phyloP scores from a whole-genome alignment of 2,797 vertebrate genomes.

The Silurus lanzhouensis region DNA sequence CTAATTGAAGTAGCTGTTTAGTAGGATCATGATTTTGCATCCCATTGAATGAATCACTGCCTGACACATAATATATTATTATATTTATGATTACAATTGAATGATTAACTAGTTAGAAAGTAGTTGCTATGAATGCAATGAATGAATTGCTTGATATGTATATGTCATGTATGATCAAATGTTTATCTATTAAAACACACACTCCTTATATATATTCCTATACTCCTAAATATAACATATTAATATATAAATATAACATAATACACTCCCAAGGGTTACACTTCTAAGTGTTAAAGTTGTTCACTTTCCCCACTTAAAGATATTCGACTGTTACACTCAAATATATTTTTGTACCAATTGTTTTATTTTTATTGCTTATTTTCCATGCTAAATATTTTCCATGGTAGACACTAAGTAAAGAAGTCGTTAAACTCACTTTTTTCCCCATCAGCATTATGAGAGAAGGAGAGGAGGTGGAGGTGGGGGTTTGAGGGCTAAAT shows the following conservation, averaged over 20 bases:
- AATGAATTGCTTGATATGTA: no score
- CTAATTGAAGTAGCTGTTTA: no score
- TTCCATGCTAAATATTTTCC: constrained; percentile 21
- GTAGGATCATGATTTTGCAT: no score
- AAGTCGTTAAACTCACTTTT: constrained; percentile 4
- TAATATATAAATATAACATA: no score
- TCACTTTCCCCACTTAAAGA: neutral
- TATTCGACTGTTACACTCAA: neutral
- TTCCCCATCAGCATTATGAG: neutral
- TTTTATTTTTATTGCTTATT: constrained; percentile 2
- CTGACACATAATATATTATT: no score
- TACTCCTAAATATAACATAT: no score
- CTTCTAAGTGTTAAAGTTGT: neutral
- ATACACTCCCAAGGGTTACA: no score
- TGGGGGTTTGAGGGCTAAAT: neutral
- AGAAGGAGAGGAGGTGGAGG: neutral
- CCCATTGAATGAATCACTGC: no score
- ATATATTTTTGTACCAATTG: neutral
- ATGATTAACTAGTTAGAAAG: no score
- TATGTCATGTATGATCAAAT: neutral
- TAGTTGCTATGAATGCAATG: no score
- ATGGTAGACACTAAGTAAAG: constrained; percentile 1
- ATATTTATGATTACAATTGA: no score
- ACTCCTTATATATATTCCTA: no score
- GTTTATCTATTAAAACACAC: neutral